phyloP scores from a whole-genome alignment of 1,140 invertebrate genomes.

The Homalodisca vitripennis region DNA sequence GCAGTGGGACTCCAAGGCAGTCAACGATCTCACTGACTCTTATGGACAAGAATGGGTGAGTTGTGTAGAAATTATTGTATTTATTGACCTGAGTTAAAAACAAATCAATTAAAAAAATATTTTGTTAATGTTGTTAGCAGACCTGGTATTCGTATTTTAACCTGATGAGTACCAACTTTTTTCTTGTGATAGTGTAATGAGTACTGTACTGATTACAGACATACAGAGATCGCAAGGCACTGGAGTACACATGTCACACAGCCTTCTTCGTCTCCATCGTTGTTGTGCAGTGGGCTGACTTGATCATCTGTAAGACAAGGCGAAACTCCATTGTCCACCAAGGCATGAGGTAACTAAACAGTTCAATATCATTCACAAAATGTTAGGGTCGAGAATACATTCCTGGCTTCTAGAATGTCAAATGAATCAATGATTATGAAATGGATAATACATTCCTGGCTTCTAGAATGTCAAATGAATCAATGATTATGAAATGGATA shows the following conservation, averaged over 20 bases:
- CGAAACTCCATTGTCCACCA: slow-evolving; percentile 96
- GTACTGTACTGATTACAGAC: slow-evolving; percentile 60
- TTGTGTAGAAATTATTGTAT: slow-evolving; percentile 20
- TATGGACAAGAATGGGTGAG: slow-evolving; percentile 98
- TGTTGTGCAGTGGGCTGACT: slow-evolving; percentile 97
- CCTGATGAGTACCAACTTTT: background rate
- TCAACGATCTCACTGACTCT: slow-evolving; percentile 95
- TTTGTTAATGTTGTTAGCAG: no score
- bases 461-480: no score
- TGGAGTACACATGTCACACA: slow-evolving; percentile 97
- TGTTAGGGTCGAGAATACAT: no score
- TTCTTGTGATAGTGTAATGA: background rate
- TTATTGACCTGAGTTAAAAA: background rate
- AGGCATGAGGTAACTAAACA: slow-evolving; percentile 75
- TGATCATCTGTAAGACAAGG: slow-evolving; percentile 98
- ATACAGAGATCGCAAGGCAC: slow-evolving; percentile 89
- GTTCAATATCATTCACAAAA: no score
- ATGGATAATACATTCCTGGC: no score
- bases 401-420: no score
- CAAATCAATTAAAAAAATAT: no score
- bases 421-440: no score
- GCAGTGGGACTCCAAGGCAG: slow-evolving; percentile 93
- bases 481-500: no score
- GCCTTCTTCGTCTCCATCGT: slow-evolving; percentile 99
- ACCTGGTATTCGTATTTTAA: background rate